Base-by-base conservation (phyloP, 2,797 vertebrate genomes). In the Macropus fuliginosus region DNA sequence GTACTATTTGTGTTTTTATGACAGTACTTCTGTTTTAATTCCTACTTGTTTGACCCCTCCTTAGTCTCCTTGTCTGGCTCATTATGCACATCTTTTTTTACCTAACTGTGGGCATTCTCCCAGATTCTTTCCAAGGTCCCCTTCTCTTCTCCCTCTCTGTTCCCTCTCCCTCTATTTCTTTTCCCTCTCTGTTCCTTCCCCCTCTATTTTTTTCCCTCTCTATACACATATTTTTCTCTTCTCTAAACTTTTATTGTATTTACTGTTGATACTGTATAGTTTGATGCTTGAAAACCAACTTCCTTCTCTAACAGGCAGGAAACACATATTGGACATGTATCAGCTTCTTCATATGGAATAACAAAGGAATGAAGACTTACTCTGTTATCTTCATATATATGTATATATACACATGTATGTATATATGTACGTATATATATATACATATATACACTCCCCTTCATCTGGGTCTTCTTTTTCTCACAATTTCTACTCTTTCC, bases 281-380 rank as follows among this genome's bases (percentile, higher is more conserved):
- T 74, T 5, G 12, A 8, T 74, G 31, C 28, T 74, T 74, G 99
- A 98, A 99, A 99, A 95, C 99, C 99, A 62, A 99, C 98, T 97
- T 99, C 99, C 55, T 99, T 98, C 52, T 98, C 98, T 28, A 98
- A 98, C 95, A 99, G 98, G 95, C 98, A 98, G 93, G 99, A 99
- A 97, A 99, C 98, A 98, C 99, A 99, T 98, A 99, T 99, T 10
- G 99, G 99, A 98, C 99, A 99, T 9, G 97, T 99, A 97, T 99
- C 99, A 56, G 96, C 97, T 96, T 99, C 99, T 27, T 95, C 98
- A 27, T 94, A 97, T 95, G 99, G 98, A 0, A 97, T 90, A 56
- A 91, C 89, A 94, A 96, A 13, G 55, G 97, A 96, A 97, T 96
- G 97, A 98, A 97, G 98, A 95, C 96, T 94, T 91, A 98, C 98